These are phyloP conservation scores for Eumeta japonica DNA, from an alignment of 1,140 invertebrate species.

Conservation along the genomic window DNA sequence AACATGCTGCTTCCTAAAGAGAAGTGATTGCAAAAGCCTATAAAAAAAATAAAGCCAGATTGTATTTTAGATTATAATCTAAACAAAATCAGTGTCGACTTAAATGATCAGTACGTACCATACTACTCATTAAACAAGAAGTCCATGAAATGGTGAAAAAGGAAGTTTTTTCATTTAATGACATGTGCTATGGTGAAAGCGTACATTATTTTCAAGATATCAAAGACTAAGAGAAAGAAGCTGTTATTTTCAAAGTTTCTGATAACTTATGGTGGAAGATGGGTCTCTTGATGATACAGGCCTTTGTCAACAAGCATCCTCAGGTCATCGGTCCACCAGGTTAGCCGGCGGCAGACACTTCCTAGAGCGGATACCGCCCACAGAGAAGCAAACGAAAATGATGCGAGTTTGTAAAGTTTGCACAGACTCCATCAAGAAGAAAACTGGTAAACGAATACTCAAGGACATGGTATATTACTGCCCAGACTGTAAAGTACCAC, in stretches of 20 bases:
- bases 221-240: conserved; percentile 2
- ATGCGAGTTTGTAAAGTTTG: conserved; percentile 19
- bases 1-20: conserved; percentile 12
- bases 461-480: conserved; percentile 4
- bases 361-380: conserved; percentile 11
- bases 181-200: conserved; percentile 4
- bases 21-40: conserved; percentile 10
- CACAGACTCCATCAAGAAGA: conserved; percentile 12
- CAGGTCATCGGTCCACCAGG: too few species aligned
- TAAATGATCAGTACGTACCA: conserved; percentile 7
- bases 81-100: conserved; percentile 14
- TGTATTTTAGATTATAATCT: conserved; percentile 13
- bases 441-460: conserved; percentile 7
- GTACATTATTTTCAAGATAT: conserved; percentile 1
- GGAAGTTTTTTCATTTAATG: conserved; percentile 7
- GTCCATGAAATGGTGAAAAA: conserved; percentile 11
- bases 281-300: too few species aligned
- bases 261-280: too few species aligned
- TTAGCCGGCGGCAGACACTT: conserved; percentile 11
- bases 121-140: conserved; percentile 7
- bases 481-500: conserved; percentile 3
- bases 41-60: conserved; percentile 9
- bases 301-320: too few species aligned
- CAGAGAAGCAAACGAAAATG: conserved; percentile 9
- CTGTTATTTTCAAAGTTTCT: too few species aligned